Evolutionary conservation across 2,797 vertebrate species (phyloP).

Genomic region (Harpagifer antarcticus): DNA sequence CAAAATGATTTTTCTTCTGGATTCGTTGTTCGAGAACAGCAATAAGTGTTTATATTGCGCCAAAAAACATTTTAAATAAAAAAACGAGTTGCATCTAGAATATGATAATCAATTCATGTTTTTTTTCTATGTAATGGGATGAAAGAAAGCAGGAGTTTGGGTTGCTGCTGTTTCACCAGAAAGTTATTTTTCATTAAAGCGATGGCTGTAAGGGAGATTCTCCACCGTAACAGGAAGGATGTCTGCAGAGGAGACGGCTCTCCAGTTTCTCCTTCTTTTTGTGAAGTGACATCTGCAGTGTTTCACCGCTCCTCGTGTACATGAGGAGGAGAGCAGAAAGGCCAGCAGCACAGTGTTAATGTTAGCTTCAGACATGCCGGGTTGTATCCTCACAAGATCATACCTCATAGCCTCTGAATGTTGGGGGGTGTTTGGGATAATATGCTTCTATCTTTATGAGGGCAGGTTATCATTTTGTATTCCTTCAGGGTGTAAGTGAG

Average conservation of each 20-base stretch:
- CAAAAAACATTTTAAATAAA: no score
- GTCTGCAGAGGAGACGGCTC: neutral
- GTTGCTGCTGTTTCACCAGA: neutral
- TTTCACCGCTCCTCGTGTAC: constrained; percentile 8
- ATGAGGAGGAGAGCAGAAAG: constrained; percentile 14
- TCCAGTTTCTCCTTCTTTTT: neutral
- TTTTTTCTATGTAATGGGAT: neutral
- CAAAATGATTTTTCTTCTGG: no score
- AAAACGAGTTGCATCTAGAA: neutral
- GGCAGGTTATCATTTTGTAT: neutral
- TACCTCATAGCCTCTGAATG: neutral
- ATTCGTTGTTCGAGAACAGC: no score
- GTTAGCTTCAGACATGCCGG: constrained; percentile 5
- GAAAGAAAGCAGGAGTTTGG: neutral
- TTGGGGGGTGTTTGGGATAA: neutral
- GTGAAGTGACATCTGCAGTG: constrained; percentile 14
- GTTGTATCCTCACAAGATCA: neutral
- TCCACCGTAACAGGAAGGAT: neutral
- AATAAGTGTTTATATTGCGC: no score
- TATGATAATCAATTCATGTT: neutral
- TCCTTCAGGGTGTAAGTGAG: neutral
- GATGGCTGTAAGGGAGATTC: neutral
- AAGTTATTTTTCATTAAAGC: constrained; percentile 6
- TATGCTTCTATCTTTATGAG: neutral
- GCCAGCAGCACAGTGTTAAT: constrained; percentile 21